Percentiles rank a stretch among this genome's conserved stretches.
These are phyloP conservation scores for Orussus abietinus DNA, from an alignment of 1,140 invertebrate species.

Conservation along the genomic window DNA sequence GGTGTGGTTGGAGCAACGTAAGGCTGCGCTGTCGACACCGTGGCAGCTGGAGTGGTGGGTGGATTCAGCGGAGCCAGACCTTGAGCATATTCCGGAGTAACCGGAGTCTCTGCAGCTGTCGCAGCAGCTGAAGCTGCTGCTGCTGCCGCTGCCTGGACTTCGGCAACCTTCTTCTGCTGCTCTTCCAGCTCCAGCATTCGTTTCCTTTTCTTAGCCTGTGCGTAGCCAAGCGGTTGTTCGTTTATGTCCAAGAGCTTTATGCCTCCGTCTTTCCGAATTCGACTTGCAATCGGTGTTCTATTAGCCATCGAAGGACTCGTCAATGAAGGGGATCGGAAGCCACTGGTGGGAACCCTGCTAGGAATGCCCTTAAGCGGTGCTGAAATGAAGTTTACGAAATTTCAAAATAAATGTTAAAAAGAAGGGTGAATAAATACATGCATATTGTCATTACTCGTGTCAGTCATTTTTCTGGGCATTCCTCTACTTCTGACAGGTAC, in stretches of 20 bases:
- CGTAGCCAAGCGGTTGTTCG: conserved; percentile 79
- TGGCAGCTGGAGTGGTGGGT: conserved; percentile 34
- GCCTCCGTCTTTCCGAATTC: conserved; percentile 78
- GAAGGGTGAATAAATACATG: conserved; percentile 9
- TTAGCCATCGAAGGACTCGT: conserved; percentile 54
- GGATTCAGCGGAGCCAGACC: conserved; percentile 60
- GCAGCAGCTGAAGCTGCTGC: conserved; percentile 46
- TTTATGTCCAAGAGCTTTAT: conserved; percentile 90
- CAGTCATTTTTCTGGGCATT: conserved; percentile 95
- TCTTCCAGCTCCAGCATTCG: conserved; percentile 74
- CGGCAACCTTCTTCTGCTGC: conserved; percentile 64
- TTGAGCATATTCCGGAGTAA: conserved; percentile 73
- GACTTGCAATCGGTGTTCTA: conserved; percentile 51
- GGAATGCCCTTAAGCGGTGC: conserved; percentile 89
- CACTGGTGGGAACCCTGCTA: conserved; percentile 67
- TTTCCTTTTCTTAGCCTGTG: conserved; percentile 59
- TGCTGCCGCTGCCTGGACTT: conserved; percentile 55
- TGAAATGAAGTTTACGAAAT: conserved; percentile 46
- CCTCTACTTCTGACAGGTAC: conserved; percentile 88
- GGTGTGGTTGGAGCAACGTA: conserved; percentile 39
- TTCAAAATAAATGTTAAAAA: conserved; percentile 14
- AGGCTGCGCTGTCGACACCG: conserved; percentile 28
- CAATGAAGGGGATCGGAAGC: conserved; percentile 61
- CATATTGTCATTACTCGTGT: conserved; percentile 70
- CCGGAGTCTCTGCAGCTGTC: conserved; percentile 48